phyloP scores from a whole-genome alignment of 2,113 vertebrate genomes.

The Gymnarchus niloticus region DNA sequence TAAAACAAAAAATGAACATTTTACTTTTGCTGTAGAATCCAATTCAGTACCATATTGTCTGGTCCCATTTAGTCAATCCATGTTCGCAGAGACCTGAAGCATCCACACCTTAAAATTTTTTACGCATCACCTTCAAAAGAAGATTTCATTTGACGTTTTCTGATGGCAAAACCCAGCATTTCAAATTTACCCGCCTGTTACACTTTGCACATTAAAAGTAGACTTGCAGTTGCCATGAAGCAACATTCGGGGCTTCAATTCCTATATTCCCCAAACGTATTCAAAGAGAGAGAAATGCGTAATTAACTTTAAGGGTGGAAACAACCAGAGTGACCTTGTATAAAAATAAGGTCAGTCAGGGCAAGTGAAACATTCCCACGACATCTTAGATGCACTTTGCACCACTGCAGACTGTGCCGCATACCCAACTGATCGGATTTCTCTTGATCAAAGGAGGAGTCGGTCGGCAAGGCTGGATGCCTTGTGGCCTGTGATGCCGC shows the following conservation, averaged over 20 bases:
- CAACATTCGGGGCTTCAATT: background rate
- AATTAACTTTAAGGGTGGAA: background rate
- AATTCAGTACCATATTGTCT: background rate
- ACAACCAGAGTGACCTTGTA: background rate
- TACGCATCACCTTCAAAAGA: no score
- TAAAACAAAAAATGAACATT: constrained; percentile 7
- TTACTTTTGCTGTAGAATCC: constrained; percentile 16
- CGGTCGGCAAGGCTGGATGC: constrained; percentile 74
- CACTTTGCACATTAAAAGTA: background rate
- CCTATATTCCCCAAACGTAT: background rate
- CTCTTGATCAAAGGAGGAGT: no score
- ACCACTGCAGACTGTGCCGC: no score
- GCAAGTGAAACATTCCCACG: no score
- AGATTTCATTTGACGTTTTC: no score
- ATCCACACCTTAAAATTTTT: background rate
- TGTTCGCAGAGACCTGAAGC: background rate
- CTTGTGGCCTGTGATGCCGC: constrained; percentile 72
- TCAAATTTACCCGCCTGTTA: background rate
- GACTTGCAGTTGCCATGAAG: background rate
- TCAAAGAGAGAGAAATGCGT: no score
- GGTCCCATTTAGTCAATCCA: constrained; percentile 3
- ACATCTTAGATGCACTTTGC: no score
- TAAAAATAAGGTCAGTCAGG: background rate
- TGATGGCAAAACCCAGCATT: background rate
- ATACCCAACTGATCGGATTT: background rate